Evolutionary conservation across 2,113 vertebrate genomes (phyloP), one percentile per base, ranked within the genome.

Genomic region (Oenanthe oenanthe): DNA sequence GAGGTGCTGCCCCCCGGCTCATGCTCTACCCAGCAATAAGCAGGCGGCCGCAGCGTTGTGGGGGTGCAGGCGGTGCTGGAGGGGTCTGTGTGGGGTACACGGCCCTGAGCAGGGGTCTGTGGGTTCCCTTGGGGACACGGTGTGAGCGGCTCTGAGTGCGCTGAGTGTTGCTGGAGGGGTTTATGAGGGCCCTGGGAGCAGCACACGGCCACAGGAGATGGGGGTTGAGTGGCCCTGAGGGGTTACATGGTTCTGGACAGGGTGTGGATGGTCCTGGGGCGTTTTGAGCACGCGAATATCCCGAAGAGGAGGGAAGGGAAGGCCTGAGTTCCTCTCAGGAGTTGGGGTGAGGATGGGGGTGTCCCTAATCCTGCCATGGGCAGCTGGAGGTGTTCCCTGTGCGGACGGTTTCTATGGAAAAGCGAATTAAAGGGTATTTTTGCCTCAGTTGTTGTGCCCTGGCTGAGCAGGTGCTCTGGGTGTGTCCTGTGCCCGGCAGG

Each of bases 361-460:
- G 12, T 25, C 15, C 13, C 21, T 4, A 2, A 11, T 1, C 25
- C 32, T 29, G 40, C 22, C 2, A 0, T 0, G 5, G 48, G 34
- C 13, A 29, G 36, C 51, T 45, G 53, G 13, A 34, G 25, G 6
- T 6, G 29, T 54, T 54, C 29, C 51, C 51, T 12, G 31, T 54
- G 53, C 4, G 53, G 11, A 54, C 8, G 53, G 11, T 20, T 54
- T 54, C 31, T 19, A 12, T 54, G 18, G 18, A 54, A 32, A 20
- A 32, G 31, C 18, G 18, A 32, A 54, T 32, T 19, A 18, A n/a
- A 66, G 22, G 18, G 11, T 0, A 54, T 68, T 57, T 68, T 58
- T n/a, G 70, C 34, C 20, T 36, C 1, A 4, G 3, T 19, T 10
- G 9, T 7, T n/a, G 16, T 10, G 2, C 10, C 5, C n/a, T 12